Evolutionary conservation across 2,797 vertebrate species (phyloP), one percentile per base, ranked within the genome.

Genomic region (Dryobates pubescens): DNA sequence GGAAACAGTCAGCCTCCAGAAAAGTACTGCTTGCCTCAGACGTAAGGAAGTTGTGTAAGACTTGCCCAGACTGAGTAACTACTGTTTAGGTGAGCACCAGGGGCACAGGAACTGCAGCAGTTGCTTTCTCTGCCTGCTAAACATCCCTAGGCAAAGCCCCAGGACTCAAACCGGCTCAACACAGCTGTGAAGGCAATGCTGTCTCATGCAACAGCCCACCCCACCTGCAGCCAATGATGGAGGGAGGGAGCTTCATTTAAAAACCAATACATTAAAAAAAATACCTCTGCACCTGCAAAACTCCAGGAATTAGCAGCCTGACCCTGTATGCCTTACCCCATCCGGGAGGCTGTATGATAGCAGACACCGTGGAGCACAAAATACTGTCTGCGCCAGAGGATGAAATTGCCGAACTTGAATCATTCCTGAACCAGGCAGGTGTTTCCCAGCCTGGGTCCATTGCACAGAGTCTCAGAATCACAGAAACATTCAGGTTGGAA

Each of bases 21-120:
- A 27, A 74, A 65, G n/a, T 3, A 14, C 45, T 38, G 56, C 67
- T 62, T 6, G 5, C 36, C 34, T 65, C 41, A 45, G 51, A 74
- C 0, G 0, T 14, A 3, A 0, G 5, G 17, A 32, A 41, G 27
- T 71, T 1, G 0, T 8, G 3, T 9, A 41, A 82, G 23, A 49
- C 29, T 73, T 80, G 12, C 41, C 70, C 34, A 92, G 12, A 67
- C 47, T 23, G 30, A 75, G 29, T 17, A 20, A 49, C 17, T 45
- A 3, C 27, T 11, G 45, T 11, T 75, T 45, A 54, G 27, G 13
- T 54, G 41, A 87, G 69, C 8, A 27, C 57, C 83, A 72, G 75
- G 17, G 54, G 26, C 47, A 74, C 23, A 56, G 69, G 19, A 77
- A 56, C 17, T 49, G 72, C 90, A 77, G 65, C 0, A 26, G 23